Evolutionary conservation across 2,797 vertebrate species (phyloP).

Genomic region (Girardinus metallicus): DNA sequence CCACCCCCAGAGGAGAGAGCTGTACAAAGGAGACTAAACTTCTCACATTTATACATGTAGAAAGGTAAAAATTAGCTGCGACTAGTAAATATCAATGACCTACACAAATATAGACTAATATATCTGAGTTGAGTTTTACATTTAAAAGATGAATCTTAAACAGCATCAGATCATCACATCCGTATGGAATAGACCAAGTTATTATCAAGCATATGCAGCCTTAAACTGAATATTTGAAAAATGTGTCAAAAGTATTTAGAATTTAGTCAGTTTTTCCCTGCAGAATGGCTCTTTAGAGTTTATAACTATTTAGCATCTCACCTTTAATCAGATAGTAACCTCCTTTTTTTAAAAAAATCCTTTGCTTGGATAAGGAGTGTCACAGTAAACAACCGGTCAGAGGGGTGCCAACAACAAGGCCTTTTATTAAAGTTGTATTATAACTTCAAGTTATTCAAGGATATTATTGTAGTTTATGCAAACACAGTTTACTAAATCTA

Average conservation of each 20-base stretch:
- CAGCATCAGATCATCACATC: not conserved
- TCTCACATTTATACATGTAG: not conserved
- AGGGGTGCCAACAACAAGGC: not conserved
- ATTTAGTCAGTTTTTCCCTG: not conserved
- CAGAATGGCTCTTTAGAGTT: not conserved
- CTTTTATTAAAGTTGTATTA: not conserved
- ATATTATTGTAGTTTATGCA: not conserved
- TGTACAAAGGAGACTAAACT: not conserved
- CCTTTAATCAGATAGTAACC: not conserved
- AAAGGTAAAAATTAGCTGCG: not conserved
- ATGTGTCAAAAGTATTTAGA: not conserved
- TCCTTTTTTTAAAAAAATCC: not conserved
- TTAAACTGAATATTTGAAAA: not conserved
- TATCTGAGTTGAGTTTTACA: not conserved
- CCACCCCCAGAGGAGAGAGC: not conserved
- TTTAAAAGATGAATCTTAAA: not conserved
- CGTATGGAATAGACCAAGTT: not conserved
- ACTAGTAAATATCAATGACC: not conserved
- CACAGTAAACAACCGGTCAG: not conserved
- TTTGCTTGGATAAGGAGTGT: not conserved
- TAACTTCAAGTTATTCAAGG: not conserved
- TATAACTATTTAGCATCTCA: not conserved
- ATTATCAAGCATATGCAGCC: not conserved
- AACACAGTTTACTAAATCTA: not conserved
- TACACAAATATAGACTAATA: not conserved